Evolutionary conservation across 2,797 vertebrate species (phyloP), one percentile per base, ranked within the genome.

Genomic region (Dryobates pubescens): DNA sequence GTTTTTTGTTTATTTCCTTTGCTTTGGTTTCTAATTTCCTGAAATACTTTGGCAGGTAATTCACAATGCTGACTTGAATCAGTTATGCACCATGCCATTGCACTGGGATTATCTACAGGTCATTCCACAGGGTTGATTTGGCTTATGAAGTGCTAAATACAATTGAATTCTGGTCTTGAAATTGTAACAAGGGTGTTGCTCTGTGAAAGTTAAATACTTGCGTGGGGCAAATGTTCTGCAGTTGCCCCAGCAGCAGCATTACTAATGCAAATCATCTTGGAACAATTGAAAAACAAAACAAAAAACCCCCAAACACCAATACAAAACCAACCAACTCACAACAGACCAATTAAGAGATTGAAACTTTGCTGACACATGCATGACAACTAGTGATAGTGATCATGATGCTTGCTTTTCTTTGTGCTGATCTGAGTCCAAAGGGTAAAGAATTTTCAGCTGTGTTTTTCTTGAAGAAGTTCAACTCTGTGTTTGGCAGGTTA

Each of bases 321-420:
- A 8, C 23, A 34, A 64, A 45, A 51, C 7, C 26, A 12, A 23
- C 30, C 43, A n/a, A 29, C 70, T 26, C 38, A 13, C 56, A 68
- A 51, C 2, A 61, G 32, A 74, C 51, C 62, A 58, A 38, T 62
- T 54, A 77, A 68, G 43, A 45, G 84, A 32, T 14, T 27, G 23
- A 62, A 64, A n/a, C 78, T 70, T 84, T 70, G 54, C 57, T 61
- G 38, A 49, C 19, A 47, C 17, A 4, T 0, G 1, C 8, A 18
- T 54, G 8, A 54, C 49, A 71, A 5, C 19, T 34, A 68, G 32
- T 17, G 18, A 43, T 23, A 30, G 13, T 3, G 23, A 45, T 38
- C 0, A 0, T 17, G 64, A 9, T 27, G 19, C 16, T 59, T 1
- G 1, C 13, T 82, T 49, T 72, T 67, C 29, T 67, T 71, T 49